These are phyloP conservation scores for Nomada ferruginata DNA, from an alignment of 2,888 invertebrate genomes.

Conservation along the genomic window DNA sequence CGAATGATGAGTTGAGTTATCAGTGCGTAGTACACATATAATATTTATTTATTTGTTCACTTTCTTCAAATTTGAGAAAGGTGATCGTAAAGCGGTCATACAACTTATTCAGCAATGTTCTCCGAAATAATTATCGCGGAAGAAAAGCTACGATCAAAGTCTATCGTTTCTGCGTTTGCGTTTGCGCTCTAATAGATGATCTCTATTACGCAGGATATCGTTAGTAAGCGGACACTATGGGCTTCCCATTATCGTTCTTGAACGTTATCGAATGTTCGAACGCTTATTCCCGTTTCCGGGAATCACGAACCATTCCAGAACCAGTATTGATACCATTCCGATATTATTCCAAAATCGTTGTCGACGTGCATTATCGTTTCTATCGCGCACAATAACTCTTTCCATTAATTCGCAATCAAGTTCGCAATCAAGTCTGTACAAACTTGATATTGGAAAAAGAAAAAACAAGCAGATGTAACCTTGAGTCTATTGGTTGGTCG, in stretches of 20 bases:
- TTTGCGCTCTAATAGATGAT: slow-evolving; percentile 47
- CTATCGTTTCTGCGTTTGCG: slow-evolving; percentile 6
- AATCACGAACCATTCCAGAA: slow-evolving; percentile 82
- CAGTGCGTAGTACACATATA: slow-evolving; percentile 46
- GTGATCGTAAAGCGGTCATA: slow-evolving; percentile 56
- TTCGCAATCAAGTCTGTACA: neutral
- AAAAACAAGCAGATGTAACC: neutral
- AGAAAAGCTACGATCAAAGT: slow-evolving; percentile 16
- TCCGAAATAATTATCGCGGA: slow-evolving; percentile 30
- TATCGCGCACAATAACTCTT: slow-evolving; percentile 22
- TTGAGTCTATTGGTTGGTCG: neutral
- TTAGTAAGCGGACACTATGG: slow-evolving; percentile 13
- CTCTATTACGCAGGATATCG: slow-evolving; percentile 43
- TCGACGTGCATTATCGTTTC: slow-evolving; percentile 41
- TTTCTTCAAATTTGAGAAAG: slow-evolving; percentile 67
- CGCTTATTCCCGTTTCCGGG: slow-evolving; percentile 35
- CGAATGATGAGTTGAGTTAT: slow-evolving; percentile 20
- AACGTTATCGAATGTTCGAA: slow-evolving; percentile 39
- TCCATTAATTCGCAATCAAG: neutral
- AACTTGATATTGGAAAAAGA: neutral
- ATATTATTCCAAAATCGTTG: slow-evolving; percentile 48
- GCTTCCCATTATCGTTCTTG: slow-evolving; percentile 29
- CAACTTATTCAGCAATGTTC: slow-evolving; percentile 47
- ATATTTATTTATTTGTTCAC: slow-evolving; percentile 80
- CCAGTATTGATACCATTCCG: slow-evolving; percentile 81